Percentiles rank a stretch among this genome's conserved stretches.
phyloP scores from a whole-genome alignment of 2,113 vertebrate species.

The Coptodon bakossiorum region DNA sequence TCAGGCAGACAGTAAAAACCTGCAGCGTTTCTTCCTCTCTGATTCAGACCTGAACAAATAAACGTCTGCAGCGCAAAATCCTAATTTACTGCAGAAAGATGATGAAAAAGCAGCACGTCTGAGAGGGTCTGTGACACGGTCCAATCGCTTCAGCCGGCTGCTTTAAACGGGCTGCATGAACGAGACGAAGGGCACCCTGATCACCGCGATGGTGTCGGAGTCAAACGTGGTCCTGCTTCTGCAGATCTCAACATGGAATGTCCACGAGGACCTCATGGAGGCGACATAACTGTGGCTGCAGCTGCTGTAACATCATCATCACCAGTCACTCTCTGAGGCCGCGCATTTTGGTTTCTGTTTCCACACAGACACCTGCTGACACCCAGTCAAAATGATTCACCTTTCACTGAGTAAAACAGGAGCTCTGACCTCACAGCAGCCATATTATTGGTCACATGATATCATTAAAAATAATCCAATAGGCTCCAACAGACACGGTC shows the following conservation, averaged over 20 bases:
- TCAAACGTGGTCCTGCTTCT: neutral
- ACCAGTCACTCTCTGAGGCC: neutral
- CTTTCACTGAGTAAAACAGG: neutral
- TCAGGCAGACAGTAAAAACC: conserved; percentile 18
- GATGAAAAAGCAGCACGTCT: neutral
- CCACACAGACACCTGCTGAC: neutral
- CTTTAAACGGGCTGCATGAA: neutral
- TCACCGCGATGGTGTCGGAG: accelerated
- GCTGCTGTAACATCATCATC: neutral
- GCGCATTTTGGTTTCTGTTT: neutral
- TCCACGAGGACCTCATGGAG: neutral
- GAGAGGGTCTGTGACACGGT: neutral
- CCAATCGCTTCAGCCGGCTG: neutral
- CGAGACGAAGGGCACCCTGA: neutral
- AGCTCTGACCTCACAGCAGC: neutral
- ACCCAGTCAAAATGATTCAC: neutral
- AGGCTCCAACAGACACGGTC: neutral
- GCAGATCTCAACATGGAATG: neutral
- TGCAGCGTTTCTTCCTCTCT: conserved; percentile 26
- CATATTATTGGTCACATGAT: neutral
- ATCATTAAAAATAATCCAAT: neutral
- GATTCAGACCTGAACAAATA: conserved; percentile 15
- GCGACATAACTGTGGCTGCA: neutral
- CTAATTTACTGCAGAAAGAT: neutral
- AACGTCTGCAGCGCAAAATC: neutral